Percentiles rank a stretch among this genome's conserved stretches.
Conservation (phyloP, 2,797 vertebrate genomes). For the Microtus agrestis region DNA sequence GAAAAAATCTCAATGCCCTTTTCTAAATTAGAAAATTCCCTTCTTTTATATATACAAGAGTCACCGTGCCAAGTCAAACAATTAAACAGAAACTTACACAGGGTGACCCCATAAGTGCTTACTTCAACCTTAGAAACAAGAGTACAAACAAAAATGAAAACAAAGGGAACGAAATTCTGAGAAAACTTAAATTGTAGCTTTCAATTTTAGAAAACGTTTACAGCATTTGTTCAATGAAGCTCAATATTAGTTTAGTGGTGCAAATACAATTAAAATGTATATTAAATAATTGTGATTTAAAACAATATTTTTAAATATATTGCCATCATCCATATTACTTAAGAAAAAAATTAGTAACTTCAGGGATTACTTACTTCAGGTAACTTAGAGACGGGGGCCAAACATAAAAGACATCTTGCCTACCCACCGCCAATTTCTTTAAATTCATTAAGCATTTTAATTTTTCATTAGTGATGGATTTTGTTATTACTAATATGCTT, state of each 20-base stretch:
- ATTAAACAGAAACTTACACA: neutral
- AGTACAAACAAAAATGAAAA: neutral
- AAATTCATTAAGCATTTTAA: neutral
- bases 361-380: neutral
- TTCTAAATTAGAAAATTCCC: neutral
- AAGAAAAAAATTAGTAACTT: neutral
- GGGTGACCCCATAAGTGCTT: neutral
- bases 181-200: constrained; percentile 1
- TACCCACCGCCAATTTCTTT: neutral
- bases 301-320: neutral
- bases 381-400: neutral
- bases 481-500: neutral
- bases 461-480: neutral
- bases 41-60: neutral
- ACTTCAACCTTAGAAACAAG: neutral
- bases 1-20: neutral
- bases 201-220: neutral
- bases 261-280: neutral
- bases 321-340: neutral
- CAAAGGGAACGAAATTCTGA: neutral
- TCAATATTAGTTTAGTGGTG: neutral
- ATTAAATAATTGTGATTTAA: neutral
- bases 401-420: neutral
- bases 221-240: neutral
- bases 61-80: neutral